A percentile compares a stretch with the other conserved stretches of the same genome.
phyloP scores from a whole-genome alignment of 2,888 invertebrate species.

The Podabrus alpinus region DNA sequence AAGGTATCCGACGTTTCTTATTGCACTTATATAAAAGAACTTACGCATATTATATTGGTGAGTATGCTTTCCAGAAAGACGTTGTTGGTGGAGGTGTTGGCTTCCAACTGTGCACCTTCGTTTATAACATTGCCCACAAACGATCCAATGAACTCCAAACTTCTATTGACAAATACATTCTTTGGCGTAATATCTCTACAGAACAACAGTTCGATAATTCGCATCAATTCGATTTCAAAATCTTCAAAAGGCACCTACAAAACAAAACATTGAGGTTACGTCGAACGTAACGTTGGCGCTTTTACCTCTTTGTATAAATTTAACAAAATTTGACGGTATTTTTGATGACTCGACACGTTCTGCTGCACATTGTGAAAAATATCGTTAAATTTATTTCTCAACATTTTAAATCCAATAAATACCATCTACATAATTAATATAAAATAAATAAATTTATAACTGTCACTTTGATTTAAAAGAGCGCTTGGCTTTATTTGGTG shows the following conservation, averaged over 20 bases:
- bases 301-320: conserved; percentile 22
- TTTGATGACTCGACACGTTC: conserved; percentile 21
- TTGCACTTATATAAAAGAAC: background rate
- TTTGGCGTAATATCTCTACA: conserved; percentile 7
- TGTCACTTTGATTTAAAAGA: background rate
- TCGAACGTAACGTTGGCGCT: background rate
- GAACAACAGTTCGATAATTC: conserved; percentile 10
- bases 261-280: conserved; percentile 9
- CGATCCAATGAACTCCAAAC: conserved; percentile 11
- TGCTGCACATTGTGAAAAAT: conserved; percentile 20
- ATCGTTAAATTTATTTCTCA: conserved; percentile 54
- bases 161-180: conserved; percentile 11
- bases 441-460: conserved; percentile 52
- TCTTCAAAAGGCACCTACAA: conserved; percentile 15
- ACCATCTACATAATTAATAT: background rate
- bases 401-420: conserved; percentile 10
- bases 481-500: background rate
- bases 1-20: background rate
- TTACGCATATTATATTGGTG: conserved; percentile 18
- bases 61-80: conserved; percentile 17
- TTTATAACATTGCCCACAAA: conserved; percentile 7
- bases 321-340: conserved; percentile 14
- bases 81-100: background rate
- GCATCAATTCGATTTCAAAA: conserved; percentile 26
- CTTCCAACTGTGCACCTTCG: background rate